phyloP scores from a whole-genome alignment of 2,888 invertebrate genomes.

The Caradrina clavipalpis region DNA sequence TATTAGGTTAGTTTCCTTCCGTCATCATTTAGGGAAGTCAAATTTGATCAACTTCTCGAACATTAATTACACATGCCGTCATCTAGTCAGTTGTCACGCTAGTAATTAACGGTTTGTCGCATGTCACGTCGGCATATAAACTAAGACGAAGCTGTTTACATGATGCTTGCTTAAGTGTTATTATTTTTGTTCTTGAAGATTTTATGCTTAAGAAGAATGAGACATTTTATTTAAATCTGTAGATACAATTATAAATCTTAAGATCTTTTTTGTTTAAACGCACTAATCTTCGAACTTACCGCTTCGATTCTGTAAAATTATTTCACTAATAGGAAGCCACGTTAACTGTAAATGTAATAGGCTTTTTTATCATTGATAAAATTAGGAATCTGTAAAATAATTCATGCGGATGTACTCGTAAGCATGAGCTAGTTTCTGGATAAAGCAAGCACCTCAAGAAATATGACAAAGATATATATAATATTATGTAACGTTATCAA shows the following conservation, averaged over 20 bases:
- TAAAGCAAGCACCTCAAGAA: not conserved
- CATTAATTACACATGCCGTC: conserved; percentile 55
- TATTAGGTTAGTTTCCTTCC: not conserved
- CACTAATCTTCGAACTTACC: no score
- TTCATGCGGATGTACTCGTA: no score
- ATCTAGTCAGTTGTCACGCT: conserved; percentile 54
- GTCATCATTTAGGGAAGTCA: not conserved
- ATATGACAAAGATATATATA: no score
- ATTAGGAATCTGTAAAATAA: no score
- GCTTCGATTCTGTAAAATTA: no score
- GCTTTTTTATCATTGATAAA: no score
- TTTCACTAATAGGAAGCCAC: no score
- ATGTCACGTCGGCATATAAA: conserved; percentile 55
- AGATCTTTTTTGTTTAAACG: no score
- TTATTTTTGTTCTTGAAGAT: not conserved
- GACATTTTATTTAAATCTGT: not conserved
- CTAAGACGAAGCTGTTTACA: conserved; percentile 26
- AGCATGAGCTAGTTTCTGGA: no score
- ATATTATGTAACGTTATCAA: no score
- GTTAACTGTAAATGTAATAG: no score
- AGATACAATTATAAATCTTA: no score
- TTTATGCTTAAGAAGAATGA: not conserved
- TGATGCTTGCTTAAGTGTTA: not conserved
- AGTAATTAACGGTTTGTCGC: conserved; percentile 56
- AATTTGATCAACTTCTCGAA: conserved; percentile 52